These are phyloP conservation scores for Eospalax fontanierii DNA, from an alignment of 2,797 vertebrate species.

Conservation along the genomic window DNA sequence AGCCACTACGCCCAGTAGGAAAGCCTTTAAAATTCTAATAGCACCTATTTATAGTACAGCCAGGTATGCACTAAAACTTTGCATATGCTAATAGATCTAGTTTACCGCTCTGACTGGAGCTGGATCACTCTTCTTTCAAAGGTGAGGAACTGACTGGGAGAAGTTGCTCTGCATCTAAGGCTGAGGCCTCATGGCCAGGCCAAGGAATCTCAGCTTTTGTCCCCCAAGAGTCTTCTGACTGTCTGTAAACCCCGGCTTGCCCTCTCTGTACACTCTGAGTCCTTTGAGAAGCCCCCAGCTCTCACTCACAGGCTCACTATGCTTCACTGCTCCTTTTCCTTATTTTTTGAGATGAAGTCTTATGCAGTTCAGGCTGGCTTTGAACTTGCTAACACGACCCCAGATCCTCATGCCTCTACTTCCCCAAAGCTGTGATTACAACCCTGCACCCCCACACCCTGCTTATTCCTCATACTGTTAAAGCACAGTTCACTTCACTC, in stretches of 20 bases:
- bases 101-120: background rate
- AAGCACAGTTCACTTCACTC: no score
- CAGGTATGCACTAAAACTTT: background rate
- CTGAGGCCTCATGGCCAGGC: fast-evolving
- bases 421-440: no score
- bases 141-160: conserved; percentile 3
- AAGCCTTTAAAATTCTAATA: background rate
- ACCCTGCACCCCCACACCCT: no score
- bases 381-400: no score
- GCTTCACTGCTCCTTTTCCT: no score
- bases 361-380: background rate
- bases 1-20: no score
- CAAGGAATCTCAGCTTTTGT: background rate
- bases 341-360: background rate
- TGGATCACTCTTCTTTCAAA: conserved; percentile 42
- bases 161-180: background rate
- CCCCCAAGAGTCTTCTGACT: background rate
- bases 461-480: no score
- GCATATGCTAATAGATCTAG: background rate
- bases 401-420: no score
- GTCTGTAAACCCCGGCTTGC: no score
- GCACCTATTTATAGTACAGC: background rate
- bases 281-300: background rate
- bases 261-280: background rate
- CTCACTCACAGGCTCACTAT: background rate